Percentiles rank a stretch among this genome's conserved stretches.
phyloP scores from a whole-genome alignment of 2,797 vertebrate species.

The Ctenochaetus hawaiiensis region DNA sequence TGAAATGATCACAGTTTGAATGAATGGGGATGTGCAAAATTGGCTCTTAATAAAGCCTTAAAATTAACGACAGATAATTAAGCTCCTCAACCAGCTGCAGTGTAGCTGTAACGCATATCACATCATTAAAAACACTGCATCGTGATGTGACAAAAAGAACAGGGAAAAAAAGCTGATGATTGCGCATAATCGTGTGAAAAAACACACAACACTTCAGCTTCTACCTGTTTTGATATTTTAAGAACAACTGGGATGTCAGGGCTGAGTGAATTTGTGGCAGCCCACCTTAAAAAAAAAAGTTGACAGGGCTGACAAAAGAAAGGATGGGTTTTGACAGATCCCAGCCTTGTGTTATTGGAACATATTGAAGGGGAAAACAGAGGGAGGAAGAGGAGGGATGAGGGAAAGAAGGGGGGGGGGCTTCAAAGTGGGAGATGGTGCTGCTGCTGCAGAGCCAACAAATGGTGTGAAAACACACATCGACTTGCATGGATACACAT shows the following conservation, averaged over 20 bases:
- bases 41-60: slow-evolving; percentile 28
- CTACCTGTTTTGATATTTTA: slow-evolving; percentile 67
- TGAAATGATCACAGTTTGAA: slow-evolving; percentile 1
- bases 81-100: slow-evolving; percentile 23
- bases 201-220: slow-evolving; percentile 46
- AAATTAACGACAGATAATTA: slow-evolving; percentile 34
- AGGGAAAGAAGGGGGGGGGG: slow-evolving; percentile 41
- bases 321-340: slow-evolving; percentile 76
- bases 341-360: slow-evolving; percentile 70
- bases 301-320: slow-evolving; percentile 75
- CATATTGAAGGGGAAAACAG: slow-evolving; percentile 73
- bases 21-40: slow-evolving; percentile 9
- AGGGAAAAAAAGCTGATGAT: slow-evolving; percentile 3
- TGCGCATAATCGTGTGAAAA: slow-evolving; percentile 33
- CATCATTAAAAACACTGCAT: slow-evolving; percentile 1
- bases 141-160: slow-evolving; percentile 18
- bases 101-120: not conserved
- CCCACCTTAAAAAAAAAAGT: slow-evolving; percentile 52
- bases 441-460: slow-evolving; percentile 40
- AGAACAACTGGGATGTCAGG: slow-evolving; percentile 66
- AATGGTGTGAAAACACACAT: slow-evolving; percentile 69
- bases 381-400: slow-evolving; percentile 53
- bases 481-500: slow-evolving; percentile 57
- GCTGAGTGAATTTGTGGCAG: slow-evolving; percentile 74
- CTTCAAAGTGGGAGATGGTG: slow-evolving; percentile 63